Evolutionary conservation across 2,888 invertebrate species (phyloP), one percentile per base, ranked within the genome.

Genomic region (Apodemia mormo): DNA sequence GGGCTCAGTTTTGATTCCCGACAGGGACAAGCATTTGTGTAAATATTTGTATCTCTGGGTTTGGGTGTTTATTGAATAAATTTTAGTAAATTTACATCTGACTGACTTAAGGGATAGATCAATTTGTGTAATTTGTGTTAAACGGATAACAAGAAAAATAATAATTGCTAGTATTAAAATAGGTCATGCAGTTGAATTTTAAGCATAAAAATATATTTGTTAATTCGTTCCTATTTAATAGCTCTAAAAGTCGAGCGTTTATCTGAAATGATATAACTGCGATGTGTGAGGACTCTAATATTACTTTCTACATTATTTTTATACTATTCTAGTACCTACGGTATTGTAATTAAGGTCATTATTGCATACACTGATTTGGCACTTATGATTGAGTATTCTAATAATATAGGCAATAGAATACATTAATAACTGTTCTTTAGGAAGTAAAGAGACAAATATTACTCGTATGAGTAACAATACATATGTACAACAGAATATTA

Each of bases 391-490:
- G 30, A 58, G 30, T 29, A 58, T 30, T 10, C 30, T 30, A 58
- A 58, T 58, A 30, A 30, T 58, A 58, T 30, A 30, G 10, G 58
- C 30, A 33, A 61, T 61, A 30, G 29, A 29, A 29, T 1, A 61
- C 58, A 33, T 61, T 61, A 12, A 61, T 61, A 61, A 61, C 58
- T 61, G 58, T 61, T 61, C 33, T 12, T 33, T 2, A 33, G 12
- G 49, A 61, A 33, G 58, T 29, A 29, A 56, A 61, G 29, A 61
- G 58, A 14, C 58, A 61, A 61, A 61, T 61, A 61, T 12, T 61
- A 61, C 30, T 30, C 2, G 12, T 29, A 33, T 33, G 33, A 9
- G 58, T 33, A 30, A 30, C 33, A 30, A 33, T 61, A 61, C 58
- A 61, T 61, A 33, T 30, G 12, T 33, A 14, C 58, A 61, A 33